Conservation (phyloP, 2,113 vertebrate species). For the Ammospiza nelsoni region DNA sequence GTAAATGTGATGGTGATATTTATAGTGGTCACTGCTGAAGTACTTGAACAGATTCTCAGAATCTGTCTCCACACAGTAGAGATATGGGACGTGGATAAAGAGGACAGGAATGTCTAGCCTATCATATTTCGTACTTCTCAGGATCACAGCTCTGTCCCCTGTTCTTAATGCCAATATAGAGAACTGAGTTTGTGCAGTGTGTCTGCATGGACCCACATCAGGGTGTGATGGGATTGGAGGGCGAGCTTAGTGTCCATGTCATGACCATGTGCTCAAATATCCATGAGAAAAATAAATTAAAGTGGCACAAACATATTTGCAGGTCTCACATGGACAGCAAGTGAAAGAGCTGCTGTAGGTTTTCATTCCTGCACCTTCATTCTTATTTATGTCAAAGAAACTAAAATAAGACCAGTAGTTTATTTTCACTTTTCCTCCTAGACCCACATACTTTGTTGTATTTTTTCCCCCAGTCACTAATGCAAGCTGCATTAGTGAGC, state of each 20-base stretch:
- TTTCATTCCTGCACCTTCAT: not conserved
- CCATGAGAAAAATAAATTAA: not conserved
- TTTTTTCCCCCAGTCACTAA: not conserved
- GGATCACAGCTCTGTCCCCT: not conserved
- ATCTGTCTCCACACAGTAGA: not conserved
- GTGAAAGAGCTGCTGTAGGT: not conserved
- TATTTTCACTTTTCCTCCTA: not conserved
- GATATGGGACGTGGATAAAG: not conserved
- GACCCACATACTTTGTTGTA: not conserved
- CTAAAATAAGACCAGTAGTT: not conserved
- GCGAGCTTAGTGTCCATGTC: not conserved
- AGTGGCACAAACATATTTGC: rapidly evolving
- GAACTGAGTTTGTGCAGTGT: not conserved
- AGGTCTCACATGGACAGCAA: rapidly evolving
- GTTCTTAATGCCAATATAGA: not conserved
- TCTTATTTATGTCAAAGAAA: not conserved
- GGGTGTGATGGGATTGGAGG: not conserved
- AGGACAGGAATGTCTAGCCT: not conserved
- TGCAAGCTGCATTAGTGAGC: not conserved
- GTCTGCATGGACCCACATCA: not conserved
- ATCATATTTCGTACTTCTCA: not conserved
- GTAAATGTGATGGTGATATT: not conserved
- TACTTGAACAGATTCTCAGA: not conserved
- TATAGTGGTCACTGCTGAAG: not conserved
- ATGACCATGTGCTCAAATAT: not conserved